phyloP scores from a whole-genome alignment of 2,113 vertebrate species.

The Oncorhynchus kisutch region DNA sequence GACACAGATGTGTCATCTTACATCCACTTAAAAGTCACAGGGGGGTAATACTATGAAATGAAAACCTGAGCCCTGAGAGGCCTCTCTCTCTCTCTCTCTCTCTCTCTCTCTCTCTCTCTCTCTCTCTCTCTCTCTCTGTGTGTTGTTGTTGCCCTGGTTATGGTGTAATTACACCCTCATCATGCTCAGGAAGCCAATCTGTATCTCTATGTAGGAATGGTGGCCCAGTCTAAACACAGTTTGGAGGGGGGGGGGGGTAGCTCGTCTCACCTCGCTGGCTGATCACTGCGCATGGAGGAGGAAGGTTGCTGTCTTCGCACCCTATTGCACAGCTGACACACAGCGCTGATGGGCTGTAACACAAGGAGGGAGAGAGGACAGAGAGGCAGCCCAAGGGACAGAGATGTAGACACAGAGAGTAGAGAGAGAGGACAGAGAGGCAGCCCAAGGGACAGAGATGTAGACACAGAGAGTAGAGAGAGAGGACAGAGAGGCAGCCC shows the following conservation, averaged over 20 bases:
- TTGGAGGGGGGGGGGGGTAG: neutral
- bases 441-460: no score
- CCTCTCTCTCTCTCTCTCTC: neutral
- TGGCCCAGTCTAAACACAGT: conserved; percentile 61
- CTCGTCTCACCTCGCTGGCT: neutral
- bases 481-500: no score
- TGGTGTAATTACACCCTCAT: conserved; percentile 60
- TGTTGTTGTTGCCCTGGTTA: conserved; percentile 37
- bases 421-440: no score
- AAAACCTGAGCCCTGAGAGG: no score
- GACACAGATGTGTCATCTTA: no score
- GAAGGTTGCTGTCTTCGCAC: conserved; percentile 1
- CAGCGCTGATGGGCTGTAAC: neutral
- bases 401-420: no score
- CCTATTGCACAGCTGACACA: conserved; percentile 2
- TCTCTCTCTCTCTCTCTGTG: no score
- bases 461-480: no score
- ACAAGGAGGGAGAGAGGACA: no score
- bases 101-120: neutral
- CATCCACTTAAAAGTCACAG: no score
- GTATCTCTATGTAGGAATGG: conserved; percentile 60
- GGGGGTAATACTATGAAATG: no score
- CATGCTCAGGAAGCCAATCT: conserved; percentile 56
- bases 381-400: neutral
- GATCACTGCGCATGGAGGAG: conserved; percentile 18